Evolutionary conservation across 1,140 invertebrate species (phyloP).

Genomic region (Chlorops oryzae): DNA sequence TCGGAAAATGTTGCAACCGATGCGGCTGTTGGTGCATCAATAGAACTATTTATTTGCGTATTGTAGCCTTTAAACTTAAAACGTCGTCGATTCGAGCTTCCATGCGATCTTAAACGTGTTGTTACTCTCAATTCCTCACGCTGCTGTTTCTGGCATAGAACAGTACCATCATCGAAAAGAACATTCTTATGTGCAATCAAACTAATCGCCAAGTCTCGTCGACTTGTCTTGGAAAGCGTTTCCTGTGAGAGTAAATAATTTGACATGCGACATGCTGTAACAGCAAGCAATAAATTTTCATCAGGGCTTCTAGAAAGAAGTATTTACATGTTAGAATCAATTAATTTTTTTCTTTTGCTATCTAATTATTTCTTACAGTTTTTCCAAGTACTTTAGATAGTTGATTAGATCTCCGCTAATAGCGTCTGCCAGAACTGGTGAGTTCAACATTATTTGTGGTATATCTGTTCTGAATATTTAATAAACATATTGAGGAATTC

Average conservation of each 20-base stretch:
- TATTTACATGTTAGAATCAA: not conserved
- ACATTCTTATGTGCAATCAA: conserved; percentile 42
- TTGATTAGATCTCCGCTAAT: conserved; percentile 41
- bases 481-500: conserved; percentile 45
- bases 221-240: conserved; percentile 25
- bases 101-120: no score
- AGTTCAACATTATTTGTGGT: conserved; percentile 37
- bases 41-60: no score
- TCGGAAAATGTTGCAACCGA: conserved; percentile 42
- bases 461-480: conserved; percentile 31
- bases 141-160: conserved; percentile 32
- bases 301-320: conserved; percentile 26
- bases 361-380: conserved; percentile 24
- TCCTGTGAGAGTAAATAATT: conserved; percentile 42
- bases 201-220: conserved; percentile 31
- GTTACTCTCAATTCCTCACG: no score
- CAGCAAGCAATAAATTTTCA: conserved; percentile 34
- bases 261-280: conserved; percentile 42
- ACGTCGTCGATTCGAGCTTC: no score
- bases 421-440: conserved; percentile 39
- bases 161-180: conserved; percentile 39
- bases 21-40: no score
- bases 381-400: conserved; percentile 35
- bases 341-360: no score
- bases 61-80: no score